A percentile compares a stretch with the other conserved stretches of the same genome.
Conservation (phyloP, 1,140 invertebrate genomes). For the Saxidomus purpurata region DNA sequence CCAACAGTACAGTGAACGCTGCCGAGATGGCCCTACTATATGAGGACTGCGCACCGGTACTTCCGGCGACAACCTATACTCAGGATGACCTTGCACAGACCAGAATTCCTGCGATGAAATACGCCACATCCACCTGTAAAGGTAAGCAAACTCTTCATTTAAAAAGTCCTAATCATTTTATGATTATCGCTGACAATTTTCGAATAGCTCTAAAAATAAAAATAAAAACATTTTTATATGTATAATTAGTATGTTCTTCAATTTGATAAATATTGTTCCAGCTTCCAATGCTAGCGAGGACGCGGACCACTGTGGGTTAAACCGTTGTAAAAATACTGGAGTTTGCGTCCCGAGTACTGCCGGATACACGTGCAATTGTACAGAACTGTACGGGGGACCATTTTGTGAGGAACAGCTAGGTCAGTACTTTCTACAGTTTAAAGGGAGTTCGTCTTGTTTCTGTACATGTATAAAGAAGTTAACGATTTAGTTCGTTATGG, state of each 20-base stretch:
- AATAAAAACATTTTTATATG: no score
- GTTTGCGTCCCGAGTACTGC: not conserved
- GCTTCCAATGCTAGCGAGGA: not conserved
- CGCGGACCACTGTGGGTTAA: slow-evolving; percentile 38
- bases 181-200: no score
- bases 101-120: not conserved
- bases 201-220: no score
- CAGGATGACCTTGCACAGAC: slow-evolving; percentile 28
- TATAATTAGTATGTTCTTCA: no score
- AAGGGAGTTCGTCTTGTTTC: no score
- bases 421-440: no score
- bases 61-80: not conserved
- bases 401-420: slow-evolving; percentile 50
- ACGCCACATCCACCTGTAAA: slow-evolving; percentile 31
- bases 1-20: not conserved
- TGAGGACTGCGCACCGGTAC: not conserved
- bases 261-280: no score
- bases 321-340: slow-evolving; percentile 40
- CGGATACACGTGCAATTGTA: slow-evolving; percentile 55
- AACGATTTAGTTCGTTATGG: no score
- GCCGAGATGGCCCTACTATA: not conserved
- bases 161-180: no score
- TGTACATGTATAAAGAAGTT: no score
- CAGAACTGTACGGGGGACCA: slow-evolving; percentile 33
- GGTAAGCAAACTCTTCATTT: no score